Evolutionary conservation across 2,888 invertebrate species (phyloP), one percentile per base, ranked within the genome.

Genomic region (Trissonchulus sp.): DNA sequence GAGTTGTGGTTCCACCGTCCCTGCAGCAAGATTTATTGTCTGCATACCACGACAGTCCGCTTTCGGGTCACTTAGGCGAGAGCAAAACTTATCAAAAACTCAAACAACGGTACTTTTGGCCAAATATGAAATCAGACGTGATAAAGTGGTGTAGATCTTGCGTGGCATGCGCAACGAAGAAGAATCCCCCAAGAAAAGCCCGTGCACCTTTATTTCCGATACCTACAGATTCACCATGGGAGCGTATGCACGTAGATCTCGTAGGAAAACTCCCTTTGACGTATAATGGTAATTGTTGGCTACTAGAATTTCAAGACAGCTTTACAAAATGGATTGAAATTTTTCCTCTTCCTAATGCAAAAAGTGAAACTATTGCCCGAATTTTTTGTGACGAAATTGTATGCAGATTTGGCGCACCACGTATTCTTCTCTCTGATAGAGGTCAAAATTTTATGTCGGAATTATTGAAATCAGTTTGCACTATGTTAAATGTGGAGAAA

Each of bases 241-340:
- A 28, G 8, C 3, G 34, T 15, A 15, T 65, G 30, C 65, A 65
- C 65, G 65, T 65, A 15, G 65, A 65, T 65, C n/a, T 65, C 3
- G n/a, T 28, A 34, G 65, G 65, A 18, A 28, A 8, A 8, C 30
- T 65, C 8, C 65, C 65, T 18, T 31, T 34, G 15, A 65, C 65
- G 8, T 28, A 65, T 65, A 65, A 28, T 18, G 65, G 34, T 18
- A 65, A 65, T 28, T 31, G 34, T 18, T 65, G 65, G 65, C 65
- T 65, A 15, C 34, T 65, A 65, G 65, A 65, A 28, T 65, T 65
- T 65, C 65, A 65, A 34, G 65, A 34, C n/a, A 34, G 31, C 30
- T 65, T 65, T 28, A 65, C 65, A 28, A 65, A 65, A 65, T 65
- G 65, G 30, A 15, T 34, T 8, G 65, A 65, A 34, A 28, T 34